These are phyloP conservation scores for Petrocephalus zakoni DNA, from an alignment of 2,113 vertebrate genomes.

Conservation along the genomic window DNA sequence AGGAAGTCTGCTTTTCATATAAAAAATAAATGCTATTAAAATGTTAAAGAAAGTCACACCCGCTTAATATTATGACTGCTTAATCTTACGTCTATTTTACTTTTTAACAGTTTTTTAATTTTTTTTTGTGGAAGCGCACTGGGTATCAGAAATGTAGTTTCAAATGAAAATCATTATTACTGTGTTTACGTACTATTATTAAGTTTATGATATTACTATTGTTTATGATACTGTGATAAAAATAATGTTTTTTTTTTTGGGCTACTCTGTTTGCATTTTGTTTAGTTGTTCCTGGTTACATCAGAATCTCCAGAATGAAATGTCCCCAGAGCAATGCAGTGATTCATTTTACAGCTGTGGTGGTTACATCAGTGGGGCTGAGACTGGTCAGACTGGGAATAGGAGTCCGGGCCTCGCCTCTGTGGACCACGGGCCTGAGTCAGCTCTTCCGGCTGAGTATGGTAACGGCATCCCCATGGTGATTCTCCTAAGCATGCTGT, in stretches of 20 bases:
- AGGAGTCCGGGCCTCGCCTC: background rate
- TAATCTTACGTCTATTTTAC: background rate
- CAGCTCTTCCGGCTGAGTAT: background rate
- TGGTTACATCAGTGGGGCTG: slow-evolving; percentile 2
- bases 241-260: background rate
- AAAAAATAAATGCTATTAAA: background rate
- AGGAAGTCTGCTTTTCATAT: background rate
- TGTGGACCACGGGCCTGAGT: background rate
- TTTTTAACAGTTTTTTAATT: background rate
- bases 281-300: background rate
- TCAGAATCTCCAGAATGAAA: background rate
- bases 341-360: slow-evolving; percentile 15
- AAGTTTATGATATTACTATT: background rate
- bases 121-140: background rate
- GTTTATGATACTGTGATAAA: background rate
- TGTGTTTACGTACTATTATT: no score
- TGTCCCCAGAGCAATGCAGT: background rate
- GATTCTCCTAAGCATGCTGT: slow-evolving; percentile 7
- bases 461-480: slow-evolving; percentile 1
- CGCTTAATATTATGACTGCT: background rate
- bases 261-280: background rate
- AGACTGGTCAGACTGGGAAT: background rate
- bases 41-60: background rate
- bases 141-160: background rate
- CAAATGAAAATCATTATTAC: background rate